Evolutionary conservation across 2,113 vertebrate genomes (phyloP), one percentile per base, ranked within the genome.

Genomic region (Phylloscopus trochilus): DNA sequence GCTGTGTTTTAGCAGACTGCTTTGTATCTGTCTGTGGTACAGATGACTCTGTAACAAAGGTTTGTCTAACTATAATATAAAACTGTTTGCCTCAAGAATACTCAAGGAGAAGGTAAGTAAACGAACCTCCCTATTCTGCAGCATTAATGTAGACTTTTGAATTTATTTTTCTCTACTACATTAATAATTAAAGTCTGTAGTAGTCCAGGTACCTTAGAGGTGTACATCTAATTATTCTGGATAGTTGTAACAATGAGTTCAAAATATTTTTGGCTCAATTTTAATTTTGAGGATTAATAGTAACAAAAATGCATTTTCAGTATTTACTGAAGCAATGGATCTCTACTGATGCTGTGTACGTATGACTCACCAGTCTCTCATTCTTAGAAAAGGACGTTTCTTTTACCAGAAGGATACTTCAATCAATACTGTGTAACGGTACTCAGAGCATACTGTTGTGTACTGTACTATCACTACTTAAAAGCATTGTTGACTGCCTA

Each of bases 301-400:
- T 93, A 89, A 96, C 69, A 95, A 87, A 96, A 97, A 92, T 96
- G 60, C 97, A 95, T 97, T 97, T 97, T 94, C 97, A 97, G 97
- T 97, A 95, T 92, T 95, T 97, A 96, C 78, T 97, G 96, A 97
- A 96, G 95, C 96, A 97, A 87, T 97, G 96, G 97, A 97, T 97
- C 94, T 97, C 97, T 72, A 96, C 95, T 75, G 97, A 97, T 82
- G 95, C 95, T 88, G 96, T 97, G 91, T 97, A 97, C 89, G 97
- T 95, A 80, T 98, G 97, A 97, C 78, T 89, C 79, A 68, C 89
- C 96, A 90, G 73, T 96, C 80, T 95, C 73, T 94, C 88, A 79
- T 90, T 95, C 90, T 97, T 96, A 94, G 81, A 93, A 95, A 97
- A 96, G 96, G 95, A 97, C 39, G 6, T 97, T 96, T 96, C 80